A percentile compares a stretch with the other conserved stretches of the same genome.
Evolutionary conservation across 2,797 vertebrate genomes (phyloP).

Genomic region (Zalophus californianus): DNA sequence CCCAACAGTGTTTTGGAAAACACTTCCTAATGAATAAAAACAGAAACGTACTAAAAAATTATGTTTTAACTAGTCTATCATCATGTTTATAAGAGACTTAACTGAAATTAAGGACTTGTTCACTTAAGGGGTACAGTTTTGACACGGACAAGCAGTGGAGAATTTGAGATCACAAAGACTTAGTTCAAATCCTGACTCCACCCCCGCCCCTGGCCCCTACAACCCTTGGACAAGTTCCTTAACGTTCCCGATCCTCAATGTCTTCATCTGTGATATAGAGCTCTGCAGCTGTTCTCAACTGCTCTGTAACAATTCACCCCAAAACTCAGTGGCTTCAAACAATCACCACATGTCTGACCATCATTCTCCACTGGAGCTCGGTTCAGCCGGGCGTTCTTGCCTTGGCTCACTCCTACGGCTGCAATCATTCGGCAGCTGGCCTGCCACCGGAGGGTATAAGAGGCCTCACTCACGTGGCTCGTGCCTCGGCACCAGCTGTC

Average conservation of each 20-base stretch:
- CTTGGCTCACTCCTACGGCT: background rate
- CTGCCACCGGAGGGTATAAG: no score
- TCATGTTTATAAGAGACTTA: background rate
- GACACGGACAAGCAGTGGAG: background rate
- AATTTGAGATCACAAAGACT: background rate
- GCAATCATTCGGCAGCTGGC: no score
- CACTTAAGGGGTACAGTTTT: background rate
- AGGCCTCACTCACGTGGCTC: fast-evolving
- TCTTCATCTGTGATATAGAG: background rate
- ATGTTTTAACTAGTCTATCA: background rate
- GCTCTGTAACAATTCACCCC: background rate
- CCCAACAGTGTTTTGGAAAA: background rate
- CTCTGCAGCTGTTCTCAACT: background rate
- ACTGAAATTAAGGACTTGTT: background rate
- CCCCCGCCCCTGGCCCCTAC: background rate
- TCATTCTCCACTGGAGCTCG: background rate
- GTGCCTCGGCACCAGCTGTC: background rate
- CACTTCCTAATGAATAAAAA: background rate
- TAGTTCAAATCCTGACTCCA: background rate
- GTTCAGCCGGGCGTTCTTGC: no score
- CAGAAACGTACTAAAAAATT: background rate
- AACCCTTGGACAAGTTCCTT: background rate
- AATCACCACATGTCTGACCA: background rate
- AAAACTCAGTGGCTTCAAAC: background rate
- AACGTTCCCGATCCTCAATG: background rate